Conservation (phyloP, 2,888 invertebrate species). For the Ceriagrion tenellum region DNA sequence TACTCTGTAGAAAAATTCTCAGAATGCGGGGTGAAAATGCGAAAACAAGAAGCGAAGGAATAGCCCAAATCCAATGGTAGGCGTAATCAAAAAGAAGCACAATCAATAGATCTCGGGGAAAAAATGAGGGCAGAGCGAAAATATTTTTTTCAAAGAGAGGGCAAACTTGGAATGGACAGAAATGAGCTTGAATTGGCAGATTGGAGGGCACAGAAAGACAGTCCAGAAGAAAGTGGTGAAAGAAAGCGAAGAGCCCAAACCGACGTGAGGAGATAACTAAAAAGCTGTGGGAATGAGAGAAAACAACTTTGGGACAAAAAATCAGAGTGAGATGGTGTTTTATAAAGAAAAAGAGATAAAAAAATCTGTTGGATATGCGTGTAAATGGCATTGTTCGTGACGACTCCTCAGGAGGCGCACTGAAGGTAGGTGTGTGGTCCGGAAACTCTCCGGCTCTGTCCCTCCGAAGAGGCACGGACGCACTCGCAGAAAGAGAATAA, state of each 20-base stretch:
- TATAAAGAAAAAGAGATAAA: not conserved
- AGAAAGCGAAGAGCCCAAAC: not conserved
- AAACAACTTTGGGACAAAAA: not conserved
- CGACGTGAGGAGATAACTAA: not conserved
- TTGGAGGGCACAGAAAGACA: too few relatives aligned
- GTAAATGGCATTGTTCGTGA: not conserved
- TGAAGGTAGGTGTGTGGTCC: constrained; percentile 30
- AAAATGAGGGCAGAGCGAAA: too few relatives aligned
- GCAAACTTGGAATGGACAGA: too few relatives aligned
- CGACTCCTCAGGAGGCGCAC: not conserved
- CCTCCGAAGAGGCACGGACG: not conserved
- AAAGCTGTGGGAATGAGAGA: not conserved
- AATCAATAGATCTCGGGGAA: too few relatives aligned
- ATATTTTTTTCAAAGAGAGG: too few relatives aligned
- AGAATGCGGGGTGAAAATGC: too few relatives aligned
- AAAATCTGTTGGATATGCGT: not conserved
- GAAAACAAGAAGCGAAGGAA: too few relatives aligned
- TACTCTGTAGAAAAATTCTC: too few relatives aligned
- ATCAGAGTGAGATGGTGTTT: not conserved
- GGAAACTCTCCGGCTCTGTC: not conserved
- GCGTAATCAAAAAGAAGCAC: too few relatives aligned
- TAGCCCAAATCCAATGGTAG: too few relatives aligned
- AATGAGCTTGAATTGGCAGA: too few relatives aligned
- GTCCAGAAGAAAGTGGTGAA: not conserved
- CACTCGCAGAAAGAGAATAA: not conserved